phyloP scores from a whole-genome alignment of 35 echinoderm and acorn worm genomes.

The Heliocidaris erythrogramma region DNA sequence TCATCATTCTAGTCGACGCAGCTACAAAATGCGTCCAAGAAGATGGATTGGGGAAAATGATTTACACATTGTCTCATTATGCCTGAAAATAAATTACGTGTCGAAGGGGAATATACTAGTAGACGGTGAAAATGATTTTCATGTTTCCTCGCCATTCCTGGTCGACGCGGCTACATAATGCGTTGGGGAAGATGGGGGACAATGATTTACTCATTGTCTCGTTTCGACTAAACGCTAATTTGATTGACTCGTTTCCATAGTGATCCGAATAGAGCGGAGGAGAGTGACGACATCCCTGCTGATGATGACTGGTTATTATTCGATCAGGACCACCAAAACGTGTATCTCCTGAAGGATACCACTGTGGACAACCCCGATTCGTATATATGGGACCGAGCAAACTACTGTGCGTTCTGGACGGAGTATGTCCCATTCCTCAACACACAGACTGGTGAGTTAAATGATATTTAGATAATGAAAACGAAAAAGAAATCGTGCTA shows the following conservation, averaged over 20 bases:
- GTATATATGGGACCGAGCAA: conserved; percentile 56
- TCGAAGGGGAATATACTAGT: too few relatives aligned
- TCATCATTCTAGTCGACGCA: too few relatives aligned
- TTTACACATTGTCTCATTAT: too few relatives aligned
- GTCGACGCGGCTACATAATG: too few relatives aligned
- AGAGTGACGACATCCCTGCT: background rate
- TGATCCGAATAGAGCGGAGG: background rate
- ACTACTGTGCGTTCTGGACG: conserved; percentile 80
- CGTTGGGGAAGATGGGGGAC: background rate
- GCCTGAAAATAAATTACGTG: too few relatives aligned
- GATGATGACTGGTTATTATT: conserved; percentile 59
- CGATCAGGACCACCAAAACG: conserved; percentile 24
- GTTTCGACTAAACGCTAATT: background rate
- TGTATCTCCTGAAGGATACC: conserved; percentile 48
- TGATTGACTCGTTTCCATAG: background rate
- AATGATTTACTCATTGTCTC: background rate
- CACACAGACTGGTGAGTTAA: conserved; percentile 84
- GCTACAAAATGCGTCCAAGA: too few relatives aligned
- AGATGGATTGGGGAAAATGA: too few relatives aligned
- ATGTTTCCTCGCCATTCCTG: too few relatives aligned
- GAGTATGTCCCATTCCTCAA: conserved; percentile 84
- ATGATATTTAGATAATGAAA: background rate
- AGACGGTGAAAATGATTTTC: too few relatives aligned
- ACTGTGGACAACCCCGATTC: conserved; percentile 35
- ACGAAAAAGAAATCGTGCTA: background rate